Conservation (phyloP, 2,888 invertebrate species). For the Cheilosia urbana region DNA sequence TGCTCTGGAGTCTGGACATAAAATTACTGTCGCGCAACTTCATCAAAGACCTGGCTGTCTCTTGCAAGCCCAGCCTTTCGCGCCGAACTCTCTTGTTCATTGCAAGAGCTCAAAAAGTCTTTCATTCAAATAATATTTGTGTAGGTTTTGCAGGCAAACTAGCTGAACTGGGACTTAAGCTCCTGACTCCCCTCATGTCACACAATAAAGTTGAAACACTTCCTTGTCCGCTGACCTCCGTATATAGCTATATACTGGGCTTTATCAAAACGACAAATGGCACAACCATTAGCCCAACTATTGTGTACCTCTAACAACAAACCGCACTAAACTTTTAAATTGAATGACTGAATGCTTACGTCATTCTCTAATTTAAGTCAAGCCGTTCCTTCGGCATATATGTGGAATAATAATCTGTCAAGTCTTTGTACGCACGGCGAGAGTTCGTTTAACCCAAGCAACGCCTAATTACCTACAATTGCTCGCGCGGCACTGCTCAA, state of each 20-base stretch:
- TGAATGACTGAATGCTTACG: conserved; percentile 63
- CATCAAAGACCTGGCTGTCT: too few relatives aligned
- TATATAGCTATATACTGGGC: neutral
- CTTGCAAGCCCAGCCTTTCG: too few relatives aligned
- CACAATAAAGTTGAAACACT: neutral
- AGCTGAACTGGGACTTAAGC: neutral
- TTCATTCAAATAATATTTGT: too few relatives aligned
- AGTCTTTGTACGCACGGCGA: conserved; percentile 58
- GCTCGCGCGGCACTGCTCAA: conserved; percentile 66
- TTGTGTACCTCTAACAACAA: conserved; percentile 11
- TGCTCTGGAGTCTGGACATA: too few relatives aligned
- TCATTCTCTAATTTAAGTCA: conserved; percentile 71
- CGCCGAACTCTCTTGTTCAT: too few relatives aligned
- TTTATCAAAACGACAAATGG: conserved; percentile 10
- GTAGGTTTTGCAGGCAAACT: too few relatives aligned
- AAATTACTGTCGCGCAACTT: too few relatives aligned
- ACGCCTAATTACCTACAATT: conserved; percentile 75
- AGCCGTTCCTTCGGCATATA: conserved; percentile 51
- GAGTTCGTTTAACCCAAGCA: conserved; percentile 74
- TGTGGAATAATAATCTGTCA: conserved; percentile 65
- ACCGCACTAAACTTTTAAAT: conserved; percentile 58
- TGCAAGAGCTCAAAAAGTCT: too few relatives aligned
- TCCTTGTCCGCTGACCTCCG: neutral
- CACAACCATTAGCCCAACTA: conserved; percentile 11
- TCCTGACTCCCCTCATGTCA: neutral